Conservation (phyloP, 2,888 invertebrate species). For the Tethea ocularis region DNA sequence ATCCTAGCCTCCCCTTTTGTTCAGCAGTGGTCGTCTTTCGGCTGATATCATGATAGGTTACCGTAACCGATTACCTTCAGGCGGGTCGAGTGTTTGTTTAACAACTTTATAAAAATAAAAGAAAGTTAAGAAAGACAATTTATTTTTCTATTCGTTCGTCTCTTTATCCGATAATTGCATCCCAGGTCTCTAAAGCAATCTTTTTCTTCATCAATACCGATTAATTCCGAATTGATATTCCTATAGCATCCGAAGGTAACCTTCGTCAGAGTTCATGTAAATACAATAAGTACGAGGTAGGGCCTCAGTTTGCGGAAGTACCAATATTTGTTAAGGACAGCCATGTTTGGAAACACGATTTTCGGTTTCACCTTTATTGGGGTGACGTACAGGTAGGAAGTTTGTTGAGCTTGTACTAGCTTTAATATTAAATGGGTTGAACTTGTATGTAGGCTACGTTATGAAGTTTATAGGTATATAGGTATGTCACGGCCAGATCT, state of each 20-base stretch:
- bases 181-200: not conserved
- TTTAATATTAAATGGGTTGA: not conserved
- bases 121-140: too few relatives aligned
- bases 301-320: constrained; percentile 19
- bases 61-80: too few relatives aligned
- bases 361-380: constrained; percentile 13
- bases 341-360: constrained; percentile 25
- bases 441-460: too few relatives aligned
- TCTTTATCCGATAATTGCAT: too few relatives aligned
- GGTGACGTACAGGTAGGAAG: constrained; percentile 1
- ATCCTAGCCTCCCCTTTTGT: too few relatives aligned
- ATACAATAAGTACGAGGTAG: constrained; percentile 22
- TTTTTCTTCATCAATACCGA: not conserved
- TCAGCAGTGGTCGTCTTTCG: too few relatives aligned
- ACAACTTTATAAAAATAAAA: too few relatives aligned
- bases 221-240: not conserved
- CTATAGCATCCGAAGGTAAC: constrained; percentile 6
- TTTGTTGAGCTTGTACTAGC: not conserved
- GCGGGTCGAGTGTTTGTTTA: too few relatives aligned
- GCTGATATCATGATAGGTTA: too few relatives aligned
- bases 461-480: too few relatives aligned
- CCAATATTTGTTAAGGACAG: constrained; percentile 33
- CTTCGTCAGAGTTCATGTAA: constrained; percentile 23
- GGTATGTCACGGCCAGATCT: too few relatives aligned
- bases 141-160: not conserved